Evolutionary conservation across 2,888 invertebrate species (phyloP).

Genomic region (Drosophila borborema): DNA sequence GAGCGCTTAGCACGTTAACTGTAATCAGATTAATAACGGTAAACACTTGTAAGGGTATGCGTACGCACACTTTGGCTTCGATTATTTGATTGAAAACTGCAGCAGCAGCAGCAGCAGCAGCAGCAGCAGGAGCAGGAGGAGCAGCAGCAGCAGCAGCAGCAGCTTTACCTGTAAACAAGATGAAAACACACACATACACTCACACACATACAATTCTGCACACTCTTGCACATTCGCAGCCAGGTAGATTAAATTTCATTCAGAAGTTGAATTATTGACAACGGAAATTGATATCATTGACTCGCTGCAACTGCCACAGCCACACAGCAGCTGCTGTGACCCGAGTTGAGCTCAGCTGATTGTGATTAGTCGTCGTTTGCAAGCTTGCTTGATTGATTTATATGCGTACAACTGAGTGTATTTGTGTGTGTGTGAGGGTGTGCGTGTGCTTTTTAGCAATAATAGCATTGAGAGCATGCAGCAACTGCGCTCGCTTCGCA

Average conservation of each 20-base stretch:
- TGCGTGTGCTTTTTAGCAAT: slow-evolving; percentile 26
- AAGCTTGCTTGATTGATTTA: slow-evolving; percentile 70
- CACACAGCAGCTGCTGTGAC: slow-evolving; percentile 10
- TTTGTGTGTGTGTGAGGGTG: slow-evolving; percentile 24
- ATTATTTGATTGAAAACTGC: slow-evolving; percentile 48
- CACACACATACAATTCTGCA: not conserved
- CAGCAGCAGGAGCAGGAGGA: slow-evolving; percentile 22
- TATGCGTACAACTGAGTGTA: slow-evolving; percentile 19
- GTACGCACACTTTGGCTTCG: slow-evolving; percentile 34
- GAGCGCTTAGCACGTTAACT: slow-evolving; percentile 51
- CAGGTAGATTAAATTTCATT: slow-evolving; percentile 69
- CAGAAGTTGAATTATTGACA: slow-evolving; percentile 71
- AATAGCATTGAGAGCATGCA: not conserved
- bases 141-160: slow-evolving; percentile 5
- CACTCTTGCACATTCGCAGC: slow-evolving; percentile 6
- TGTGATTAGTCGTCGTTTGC: slow-evolving; percentile 64
- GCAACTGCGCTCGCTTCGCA: slow-evolving; percentile 4
- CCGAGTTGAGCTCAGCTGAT: slow-evolving; percentile 45
- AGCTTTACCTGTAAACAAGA: not conserved
- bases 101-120: slow-evolving; percentile 18
- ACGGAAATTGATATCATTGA: slow-evolving; percentile 71
- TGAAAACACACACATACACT: slow-evolving; percentile 1
- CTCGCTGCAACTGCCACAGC: slow-evolving; percentile 50
- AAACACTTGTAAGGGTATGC: slow-evolving; percentile 59
- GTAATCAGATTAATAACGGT: slow-evolving; percentile 77